phyloP scores from a whole-genome alignment of 2,113 vertebrate species.

The Catharus minimus region DNA sequence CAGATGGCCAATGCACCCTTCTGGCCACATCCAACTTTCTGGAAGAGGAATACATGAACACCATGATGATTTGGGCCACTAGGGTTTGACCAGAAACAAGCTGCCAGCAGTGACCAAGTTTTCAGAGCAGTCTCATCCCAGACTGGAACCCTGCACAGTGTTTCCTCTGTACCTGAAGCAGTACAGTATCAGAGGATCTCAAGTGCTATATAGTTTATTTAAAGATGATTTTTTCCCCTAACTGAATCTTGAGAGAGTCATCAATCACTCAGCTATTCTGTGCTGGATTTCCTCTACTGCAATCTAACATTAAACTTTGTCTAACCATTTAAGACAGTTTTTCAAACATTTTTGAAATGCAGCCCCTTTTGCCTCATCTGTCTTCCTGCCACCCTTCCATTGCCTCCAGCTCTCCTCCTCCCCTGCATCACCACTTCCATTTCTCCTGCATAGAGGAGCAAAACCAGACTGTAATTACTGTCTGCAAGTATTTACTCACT shows the following conservation, averaged over 20 bases:
- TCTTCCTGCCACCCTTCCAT: constrained; percentile 8
- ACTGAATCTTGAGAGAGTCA: constrained; percentile 25
- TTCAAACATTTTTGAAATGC: constrained; percentile 1
- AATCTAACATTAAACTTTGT: constrained; percentile 11
- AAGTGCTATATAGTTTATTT: not conserved
- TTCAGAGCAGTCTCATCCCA: not conserved
- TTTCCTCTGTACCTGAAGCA: not conserved
- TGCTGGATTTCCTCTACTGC: not conserved
- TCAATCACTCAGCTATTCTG: not conserved
- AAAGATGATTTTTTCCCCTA: not conserved
- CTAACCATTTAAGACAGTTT: constrained; percentile 15
- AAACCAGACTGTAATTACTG: not conserved
- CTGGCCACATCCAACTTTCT: not conserved
- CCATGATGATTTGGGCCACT: not conserved
- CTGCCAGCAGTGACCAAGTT: not conserved
- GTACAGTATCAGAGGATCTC: not conserved
- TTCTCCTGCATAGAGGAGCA: not conserved
- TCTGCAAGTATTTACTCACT: not conserved
- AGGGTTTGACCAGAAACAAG: not conserved
- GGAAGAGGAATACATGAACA: not conserved
- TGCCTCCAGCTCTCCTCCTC: not conserved
- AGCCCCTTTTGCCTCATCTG: not conserved
- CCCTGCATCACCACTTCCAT: not conserved
- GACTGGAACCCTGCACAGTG: not conserved
- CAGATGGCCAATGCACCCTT: not conserved